phyloP scores from a whole-genome alignment of 2,113 vertebrate species.

The Acanthochromis polyacanthus region DNA sequence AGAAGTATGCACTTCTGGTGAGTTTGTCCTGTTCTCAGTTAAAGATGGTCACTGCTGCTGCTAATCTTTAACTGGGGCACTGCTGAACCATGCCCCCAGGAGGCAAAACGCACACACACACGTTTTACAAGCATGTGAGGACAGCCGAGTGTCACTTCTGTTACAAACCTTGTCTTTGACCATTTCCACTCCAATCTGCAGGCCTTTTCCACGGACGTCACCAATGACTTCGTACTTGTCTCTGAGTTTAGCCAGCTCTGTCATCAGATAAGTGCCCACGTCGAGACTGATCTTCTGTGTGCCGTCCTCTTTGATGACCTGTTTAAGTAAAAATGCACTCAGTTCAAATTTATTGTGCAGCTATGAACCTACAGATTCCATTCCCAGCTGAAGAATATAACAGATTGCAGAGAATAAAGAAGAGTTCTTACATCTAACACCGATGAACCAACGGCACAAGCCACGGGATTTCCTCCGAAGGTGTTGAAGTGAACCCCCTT shows the following conservation, averaged over 20 bases:
- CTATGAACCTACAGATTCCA: not conserved
- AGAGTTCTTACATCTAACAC: constrained; percentile 90
- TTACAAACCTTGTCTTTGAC: constrained; percentile 89
- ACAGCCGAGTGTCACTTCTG: not conserved
- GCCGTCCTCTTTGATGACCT: constrained; percentile 91
- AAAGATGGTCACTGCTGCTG: constrained; percentile 16
- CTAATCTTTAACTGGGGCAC: constrained; percentile 70
- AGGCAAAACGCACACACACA: constrained; percentile 18
- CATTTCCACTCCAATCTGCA: constrained; percentile 95
- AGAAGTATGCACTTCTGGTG: not conserved
- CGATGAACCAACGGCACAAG: constrained; percentile 87
- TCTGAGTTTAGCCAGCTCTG: constrained; percentile 89
- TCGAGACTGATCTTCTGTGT: constrained; percentile 86
- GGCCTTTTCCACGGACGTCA: constrained; percentile 95
- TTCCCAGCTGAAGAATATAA: not conserved
- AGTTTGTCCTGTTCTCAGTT: not conserved
- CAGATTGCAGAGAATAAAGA: not conserved
- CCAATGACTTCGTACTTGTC: constrained; percentile 92
- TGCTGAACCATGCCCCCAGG: constrained; percentile 50
- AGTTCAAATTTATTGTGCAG: not conserved
- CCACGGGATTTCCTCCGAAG: constrained; percentile 92
- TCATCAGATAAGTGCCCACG: constrained; percentile 90
- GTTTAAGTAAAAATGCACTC: not conserved
- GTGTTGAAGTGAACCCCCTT: constrained; percentile 90
- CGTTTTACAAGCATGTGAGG: constrained; percentile 18